Base-by-base conservation (phyloP, 2,113 vertebrate genomes). In the Varanus komodoensis region DNA sequence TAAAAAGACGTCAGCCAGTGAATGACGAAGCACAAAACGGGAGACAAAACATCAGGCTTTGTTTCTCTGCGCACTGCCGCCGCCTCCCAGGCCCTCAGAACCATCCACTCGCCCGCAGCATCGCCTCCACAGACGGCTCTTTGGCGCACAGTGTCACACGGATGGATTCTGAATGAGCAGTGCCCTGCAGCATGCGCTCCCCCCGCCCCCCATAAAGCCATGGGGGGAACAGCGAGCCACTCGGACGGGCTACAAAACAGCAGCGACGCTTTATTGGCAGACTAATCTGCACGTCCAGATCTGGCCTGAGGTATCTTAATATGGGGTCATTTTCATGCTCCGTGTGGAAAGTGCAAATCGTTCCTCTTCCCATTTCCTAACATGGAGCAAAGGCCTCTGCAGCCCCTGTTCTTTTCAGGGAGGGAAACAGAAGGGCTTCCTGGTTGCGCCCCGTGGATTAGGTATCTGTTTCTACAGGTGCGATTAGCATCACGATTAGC, bases 81-180 rank as follows among this genome's bases (percentile, higher is more conserved):
- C 93, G 94, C 84, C 93, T 91, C 64, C 67, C 73, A 86, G 90
- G 88, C 44, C 88, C 8, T 0, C 38, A 32, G 69, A 91, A 34
- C 87, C 57, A 17, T 8, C 48, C 48, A 93, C 92, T 81, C 86
- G 94, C 89, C 95, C 94, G 93, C 94, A 95, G 93, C 71, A 61
- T 12, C 8, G 67, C 69, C 6, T 52, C 94, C 95, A 95, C 93
- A 95, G 94, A 94, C 91, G 95, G 95, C 87, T 92, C 64, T 92
- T 84, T 87, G 95, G 93, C 27, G 50, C 95, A 95, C 94, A 92
- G 91, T 93, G 89, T 84, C 90, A 69, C 50, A 89, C 6, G 89
- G 93, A 89, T 32, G 89, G 93, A 92, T 92, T 93, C 92, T 82
- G 85, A 96, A 74, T 87, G 75, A 92, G 93, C 86, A 89, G 69